phyloP scores from a whole-genome alignment of 2,797 vertebrate species.

The Poeciliopsis paucimaculata region DNA sequence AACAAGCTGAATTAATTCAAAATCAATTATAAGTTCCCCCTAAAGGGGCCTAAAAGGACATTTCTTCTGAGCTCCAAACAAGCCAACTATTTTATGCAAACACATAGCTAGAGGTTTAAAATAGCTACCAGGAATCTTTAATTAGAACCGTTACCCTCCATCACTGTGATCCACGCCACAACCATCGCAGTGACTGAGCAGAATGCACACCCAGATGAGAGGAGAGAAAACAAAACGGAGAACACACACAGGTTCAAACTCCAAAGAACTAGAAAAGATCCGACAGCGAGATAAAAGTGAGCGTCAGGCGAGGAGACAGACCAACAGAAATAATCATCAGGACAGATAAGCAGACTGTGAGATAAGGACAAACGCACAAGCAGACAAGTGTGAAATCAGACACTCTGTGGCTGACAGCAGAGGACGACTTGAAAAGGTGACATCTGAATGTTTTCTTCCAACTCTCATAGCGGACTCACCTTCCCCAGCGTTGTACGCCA shows the following conservation, averaged over 20 bases:
- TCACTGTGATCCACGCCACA: conserved; percentile 82
- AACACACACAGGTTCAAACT: conserved; percentile 5
- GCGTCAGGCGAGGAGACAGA: conserved; percentile 54
- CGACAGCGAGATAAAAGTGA: conserved; percentile 48
- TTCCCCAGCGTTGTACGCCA: conserved; percentile 92
- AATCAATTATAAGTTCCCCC: conserved; percentile 45
- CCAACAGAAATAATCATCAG: conserved; percentile 59
- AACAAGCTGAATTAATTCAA: conserved; percentile 18
- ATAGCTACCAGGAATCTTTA: conserved; percentile 43
- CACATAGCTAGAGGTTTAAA: conserved; percentile 47
- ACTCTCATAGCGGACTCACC: conserved; percentile 80
- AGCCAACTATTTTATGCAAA: conserved; percentile 24
- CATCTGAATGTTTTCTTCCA: conserved; percentile 44
- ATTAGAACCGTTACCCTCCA: conserved; percentile 79
- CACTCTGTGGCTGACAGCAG: conserved; percentile 60
- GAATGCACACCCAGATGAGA: conserved; percentile 48
- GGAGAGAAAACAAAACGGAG: conserved; percentile 17
- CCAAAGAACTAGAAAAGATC: conserved; percentile 41
- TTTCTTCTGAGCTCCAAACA: conserved; percentile 25
- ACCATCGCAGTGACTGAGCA: conserved; percentile 79
- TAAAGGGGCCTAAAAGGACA: conserved; percentile 30
- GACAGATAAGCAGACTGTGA: conserved; percentile 62
- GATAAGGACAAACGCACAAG: conserved; percentile 62
- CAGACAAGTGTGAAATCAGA: conserved; percentile 74
- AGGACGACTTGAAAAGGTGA: conserved; percentile 66